Conservation (phyloP, 2,113 vertebrate species). For the Shinisaurus crocodilurus region DNA sequence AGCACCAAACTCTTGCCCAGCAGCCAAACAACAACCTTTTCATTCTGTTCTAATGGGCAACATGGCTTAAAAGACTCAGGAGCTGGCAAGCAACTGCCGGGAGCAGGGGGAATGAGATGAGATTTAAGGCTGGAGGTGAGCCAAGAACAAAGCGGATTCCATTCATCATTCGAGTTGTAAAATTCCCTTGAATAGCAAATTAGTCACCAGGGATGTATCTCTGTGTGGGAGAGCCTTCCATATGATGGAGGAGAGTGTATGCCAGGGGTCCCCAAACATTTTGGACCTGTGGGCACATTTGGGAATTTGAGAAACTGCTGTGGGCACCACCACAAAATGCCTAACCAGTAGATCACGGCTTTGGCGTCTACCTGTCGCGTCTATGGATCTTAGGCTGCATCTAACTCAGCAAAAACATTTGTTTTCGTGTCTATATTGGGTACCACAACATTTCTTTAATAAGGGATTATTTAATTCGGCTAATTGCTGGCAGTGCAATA, state of each 20-base stretch:
- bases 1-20: neutral
- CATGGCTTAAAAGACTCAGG: constrained; percentile 29
- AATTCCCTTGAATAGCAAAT: neutral
- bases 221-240: neutral
- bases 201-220: neutral
- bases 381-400: too few species aligned
- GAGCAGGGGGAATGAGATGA: neutral
- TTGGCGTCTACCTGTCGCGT: too few species aligned
- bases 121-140: neutral
- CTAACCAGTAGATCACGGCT: too few species aligned
- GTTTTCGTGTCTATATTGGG: too few species aligned
- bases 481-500: too few species aligned
- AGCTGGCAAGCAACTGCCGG: neutral
- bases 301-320: too few species aligned
- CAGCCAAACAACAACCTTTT: constrained; percentile 53
- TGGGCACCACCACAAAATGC: too few species aligned
- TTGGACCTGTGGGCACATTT: too few species aligned
- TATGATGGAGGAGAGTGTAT: neutral
- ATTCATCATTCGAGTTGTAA: neutral
- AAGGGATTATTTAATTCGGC: too few species aligned
- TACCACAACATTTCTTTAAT: too few species aligned
- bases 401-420: too few species aligned
- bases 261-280: too few species aligned
- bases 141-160: neutral
- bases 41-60: neutral